Conservation (phyloP, 2,888 invertebrate genomes). For the Pristionchus fissidentatus region DNA sequence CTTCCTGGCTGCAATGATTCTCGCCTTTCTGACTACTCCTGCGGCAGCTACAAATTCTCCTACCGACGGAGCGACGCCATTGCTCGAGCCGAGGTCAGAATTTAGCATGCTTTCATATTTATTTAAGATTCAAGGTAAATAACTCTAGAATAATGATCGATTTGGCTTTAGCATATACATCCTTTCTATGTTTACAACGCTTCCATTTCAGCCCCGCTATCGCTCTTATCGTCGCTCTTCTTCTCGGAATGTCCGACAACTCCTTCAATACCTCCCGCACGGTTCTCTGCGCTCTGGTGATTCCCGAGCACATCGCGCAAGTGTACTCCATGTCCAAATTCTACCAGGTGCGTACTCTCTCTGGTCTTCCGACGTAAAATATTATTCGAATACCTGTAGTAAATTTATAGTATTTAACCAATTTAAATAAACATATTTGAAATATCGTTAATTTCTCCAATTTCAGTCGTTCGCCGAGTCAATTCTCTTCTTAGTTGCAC, state of each 20-base stretch:
- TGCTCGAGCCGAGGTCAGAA: slow-evolving; percentile 26
- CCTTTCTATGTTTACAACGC: neutral
- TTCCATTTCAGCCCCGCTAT: neutral
- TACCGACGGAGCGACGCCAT: neutral
- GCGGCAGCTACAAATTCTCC: neutral
- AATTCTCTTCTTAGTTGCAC: neutral
- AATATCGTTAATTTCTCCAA: neutral
- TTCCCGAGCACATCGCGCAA: neutral
- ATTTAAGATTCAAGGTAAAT: too few relatives aligned
- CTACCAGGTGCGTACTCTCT: slow-evolving; percentile 30
- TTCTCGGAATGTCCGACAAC: slow-evolving; percentile 13
- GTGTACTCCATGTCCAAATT: slow-evolving; percentile 41
- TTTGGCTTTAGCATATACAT: neutral
- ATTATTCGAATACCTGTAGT: neutral
- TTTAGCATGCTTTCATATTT: too few relatives aligned
- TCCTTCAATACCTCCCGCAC: slow-evolving; percentile 9
- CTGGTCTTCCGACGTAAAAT: too few relatives aligned
- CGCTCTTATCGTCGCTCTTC: neutral
- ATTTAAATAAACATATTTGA: neutral
- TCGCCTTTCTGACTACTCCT: neutral
- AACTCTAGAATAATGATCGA: neutral
- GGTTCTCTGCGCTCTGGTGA: slow-evolving; percentile 25
- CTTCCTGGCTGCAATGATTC: slow-evolving; percentile 13
- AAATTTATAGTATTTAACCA: neutral
- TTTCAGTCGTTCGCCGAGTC: slow-evolving; percentile 8